These are phyloP conservation scores for Carassius carassius DNA, from an alignment of 2,113 vertebrate genomes.

Conservation along the genomic window DNA sequence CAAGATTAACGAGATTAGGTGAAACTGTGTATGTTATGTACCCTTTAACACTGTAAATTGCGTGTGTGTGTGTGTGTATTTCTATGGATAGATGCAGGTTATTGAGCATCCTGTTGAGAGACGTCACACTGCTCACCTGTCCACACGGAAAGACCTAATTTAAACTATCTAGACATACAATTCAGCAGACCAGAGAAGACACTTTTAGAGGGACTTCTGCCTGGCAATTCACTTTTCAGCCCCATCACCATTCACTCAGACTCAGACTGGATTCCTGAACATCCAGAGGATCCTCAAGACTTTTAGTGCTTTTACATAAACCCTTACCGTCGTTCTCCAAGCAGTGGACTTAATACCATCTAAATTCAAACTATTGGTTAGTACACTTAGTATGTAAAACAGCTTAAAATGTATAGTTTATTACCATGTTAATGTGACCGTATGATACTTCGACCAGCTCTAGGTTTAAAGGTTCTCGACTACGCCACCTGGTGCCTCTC, in stretches of 20 bases:
- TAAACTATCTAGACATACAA: conserved; percentile 71
- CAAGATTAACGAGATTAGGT: no score
- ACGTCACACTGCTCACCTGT: conserved; percentile 76
- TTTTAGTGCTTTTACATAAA: conserved; percentile 82
- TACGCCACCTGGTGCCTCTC: no score
- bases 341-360: conserved; percentile 69
- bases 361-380: conserved; percentile 83
- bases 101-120: conserved; percentile 73
- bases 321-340: conserved; percentile 68
- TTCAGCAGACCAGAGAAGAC: conserved; percentile 70
- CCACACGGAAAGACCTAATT: conserved; percentile 65
- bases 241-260: conserved; percentile 76
- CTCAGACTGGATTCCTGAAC: conserved; percentile 81
- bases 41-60: no score
- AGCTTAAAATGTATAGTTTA: no score
- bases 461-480: no score
- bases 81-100: conserved; percentile 70
- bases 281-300: conserved; percentile 80
- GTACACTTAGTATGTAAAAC: conserved; percentile 29
- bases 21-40: no score
- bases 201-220: conserved; percentile 75
- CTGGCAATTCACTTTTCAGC: conserved; percentile 71
- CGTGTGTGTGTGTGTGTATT: neutral
- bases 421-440: no score
- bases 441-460: no score